These are phyloP conservation scores for Pangasius krempfi DNA, from an alignment of 2,797 vertebrate genomes.

Conservation along the genomic window DNA sequence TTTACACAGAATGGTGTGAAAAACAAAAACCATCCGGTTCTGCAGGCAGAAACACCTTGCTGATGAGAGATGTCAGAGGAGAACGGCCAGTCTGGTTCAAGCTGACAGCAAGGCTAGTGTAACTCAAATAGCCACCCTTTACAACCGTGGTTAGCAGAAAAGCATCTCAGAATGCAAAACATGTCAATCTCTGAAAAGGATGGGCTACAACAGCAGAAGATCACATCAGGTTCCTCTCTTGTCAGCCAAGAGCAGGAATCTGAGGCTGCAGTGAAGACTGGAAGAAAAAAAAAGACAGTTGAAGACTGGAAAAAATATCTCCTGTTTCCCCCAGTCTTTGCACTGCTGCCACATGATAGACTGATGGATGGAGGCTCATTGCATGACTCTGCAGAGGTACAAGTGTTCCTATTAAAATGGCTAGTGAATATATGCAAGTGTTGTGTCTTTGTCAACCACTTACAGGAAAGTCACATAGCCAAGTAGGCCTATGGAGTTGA, in stretches of 20 bases:
- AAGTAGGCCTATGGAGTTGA: neutral
- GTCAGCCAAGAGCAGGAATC: neutral
- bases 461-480: neutral
- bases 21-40: neutral
- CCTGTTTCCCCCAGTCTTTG: no score
- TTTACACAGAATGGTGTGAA: neutral
- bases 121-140: neutral
- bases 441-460: neutral
- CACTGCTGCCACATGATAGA: neutral
- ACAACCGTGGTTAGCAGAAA: neutral
- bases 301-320: no score
- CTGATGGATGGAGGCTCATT: neutral
- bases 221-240: neutral
- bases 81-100: neutral
- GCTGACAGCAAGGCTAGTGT: neutral
- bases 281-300: no score
- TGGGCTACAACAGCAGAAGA: neutral
- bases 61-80: neutral
- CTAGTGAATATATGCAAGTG: neutral
- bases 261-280: neutral
- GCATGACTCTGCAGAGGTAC: neutral
- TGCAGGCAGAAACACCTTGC: neutral
- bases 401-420: neutral
- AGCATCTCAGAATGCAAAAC: neutral
- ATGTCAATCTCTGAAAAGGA: neutral